Base-by-base conservation (phyloP, 2,113 vertebrate genomes). In the Callospermophilus lateralis region DNA sequence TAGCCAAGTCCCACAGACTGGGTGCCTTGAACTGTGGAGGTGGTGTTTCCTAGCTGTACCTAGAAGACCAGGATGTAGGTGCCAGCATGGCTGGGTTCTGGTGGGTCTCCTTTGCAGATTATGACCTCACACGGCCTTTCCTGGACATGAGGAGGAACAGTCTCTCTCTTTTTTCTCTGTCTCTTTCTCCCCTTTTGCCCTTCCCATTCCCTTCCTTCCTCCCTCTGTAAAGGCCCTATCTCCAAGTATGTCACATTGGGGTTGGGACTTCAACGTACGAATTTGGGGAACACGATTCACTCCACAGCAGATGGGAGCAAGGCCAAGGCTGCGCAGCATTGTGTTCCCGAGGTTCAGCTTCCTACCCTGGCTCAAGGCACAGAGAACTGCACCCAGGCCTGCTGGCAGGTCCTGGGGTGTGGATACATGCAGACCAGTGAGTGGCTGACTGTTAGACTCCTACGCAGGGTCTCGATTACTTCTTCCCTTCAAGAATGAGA, bases 361-460 rank as follows among this genome's bases (percentile, higher is more conserved):
- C 42, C 55, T 70, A 12, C 5, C 26, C 42, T 48, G 55, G 26
- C 28, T 80, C 80, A 45, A 32, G 78, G 61, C 34, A n/a, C 65
- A 48, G 15, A 22, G 53, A 8, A 11, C 22, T 8, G 63, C 15
- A 34, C 20, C 39, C 10, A 78, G 48, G 30, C 61, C 63, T 79
- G 73, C 30, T 42, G 16, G 2, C 0, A 1, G 32, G 19, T 3
- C 34, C 22, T 4, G 8, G 6, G 8, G 9, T 34, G 3, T 42
- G 30, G 37, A 63, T 24, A 13, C 2, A 11, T 10, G 42, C 20
- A 67, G 37, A 73, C 17, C 34, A 6, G 24, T 13, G 3, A 51
- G 34, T 22, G 32, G 42, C 39, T 48, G n/a, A 39, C 17, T 24
- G 34, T 30, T 32, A 74, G 34, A 32, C 16, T 53, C 16, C 32